Evolutionary conservation across 2,888 invertebrate species (phyloP).

Genomic region (Ypsolopha sequella): DNA sequence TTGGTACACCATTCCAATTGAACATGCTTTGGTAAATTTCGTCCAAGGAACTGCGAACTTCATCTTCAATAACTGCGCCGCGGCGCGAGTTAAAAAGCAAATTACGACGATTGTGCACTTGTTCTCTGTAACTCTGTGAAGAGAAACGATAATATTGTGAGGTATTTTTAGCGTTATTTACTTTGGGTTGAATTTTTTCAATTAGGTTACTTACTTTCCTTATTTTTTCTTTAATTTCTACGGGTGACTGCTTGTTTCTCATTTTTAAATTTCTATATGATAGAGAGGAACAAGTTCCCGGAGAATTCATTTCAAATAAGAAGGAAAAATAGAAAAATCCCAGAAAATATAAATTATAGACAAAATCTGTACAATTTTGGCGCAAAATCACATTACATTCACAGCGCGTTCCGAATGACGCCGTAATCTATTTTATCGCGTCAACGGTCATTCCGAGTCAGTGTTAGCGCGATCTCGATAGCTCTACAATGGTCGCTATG

Average conservation of each 20-base stretch:
- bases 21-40: conserved; percentile 48
- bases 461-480: too few species aligned
- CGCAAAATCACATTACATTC: too few species aligned
- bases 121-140: conserved; percentile 50
- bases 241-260: conserved; percentile 41
- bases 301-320: conserved; percentile 41
- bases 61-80: conserved; percentile 26
- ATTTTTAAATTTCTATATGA: conserved; percentile 39
- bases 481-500: too few species aligned
- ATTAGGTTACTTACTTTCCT: conserved; percentile 34
- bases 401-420: too few species aligned
- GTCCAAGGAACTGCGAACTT: conserved; percentile 35
- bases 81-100: conserved; percentile 46
- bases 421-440: too few species aligned
- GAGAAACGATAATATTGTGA: conserved; percentile 3
- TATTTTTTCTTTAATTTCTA: conserved; percentile 55
- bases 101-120: conserved; percentile 46
- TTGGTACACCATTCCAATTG: conserved; percentile 21
- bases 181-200: neutral
- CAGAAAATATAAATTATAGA: too few species aligned
- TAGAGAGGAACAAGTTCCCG: conserved; percentile 28
- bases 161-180: neutral
- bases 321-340: conserved; percentile 50
- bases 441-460: too few species aligned
- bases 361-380: too few species aligned